phyloP scores from a whole-genome alignment of 2,797 vertebrate species.

The Okamejei kenojei region DNA sequence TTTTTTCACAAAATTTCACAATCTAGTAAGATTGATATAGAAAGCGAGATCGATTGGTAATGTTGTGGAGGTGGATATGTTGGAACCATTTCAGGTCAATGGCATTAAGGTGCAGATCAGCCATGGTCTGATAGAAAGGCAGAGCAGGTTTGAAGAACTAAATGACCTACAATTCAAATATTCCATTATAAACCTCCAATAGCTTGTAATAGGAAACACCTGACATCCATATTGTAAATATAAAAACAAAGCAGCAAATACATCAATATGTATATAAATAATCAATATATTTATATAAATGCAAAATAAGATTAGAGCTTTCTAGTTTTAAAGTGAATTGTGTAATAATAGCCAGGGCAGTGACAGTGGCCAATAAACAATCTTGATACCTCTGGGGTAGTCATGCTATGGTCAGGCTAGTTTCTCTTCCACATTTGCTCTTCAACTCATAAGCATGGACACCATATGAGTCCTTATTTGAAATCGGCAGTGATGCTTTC shows the following conservation, averaged over 20 bases:
- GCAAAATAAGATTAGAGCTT: not conserved
- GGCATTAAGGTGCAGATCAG: not conserved
- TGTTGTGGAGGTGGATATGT: too few relatives aligned
- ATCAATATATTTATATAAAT: too few relatives aligned
- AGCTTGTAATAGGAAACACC: too few relatives aligned
- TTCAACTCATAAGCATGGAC: not conserved
- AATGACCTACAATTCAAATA: not conserved
- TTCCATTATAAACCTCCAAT: too few relatives aligned
- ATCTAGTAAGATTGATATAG: not conserved
- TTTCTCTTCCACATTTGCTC: not conserved
- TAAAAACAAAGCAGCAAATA: too few relatives aligned
- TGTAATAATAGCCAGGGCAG: not conserved
- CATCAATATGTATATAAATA: too few relatives aligned
- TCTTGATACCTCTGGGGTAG: not conserved
- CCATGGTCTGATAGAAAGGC: not conserved
- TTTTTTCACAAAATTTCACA: not conserved
- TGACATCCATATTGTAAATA: too few relatives aligned
- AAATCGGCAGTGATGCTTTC: not conserved
- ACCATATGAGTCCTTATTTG: not conserved
- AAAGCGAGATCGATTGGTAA: not conserved
- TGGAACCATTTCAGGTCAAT: not conserved
- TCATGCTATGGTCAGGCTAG: too few relatives aligned
- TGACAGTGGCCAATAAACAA: not conserved
- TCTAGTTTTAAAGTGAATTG: not conserved
- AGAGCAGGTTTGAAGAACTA: not conserved